Conservation (phyloP, 2,888 invertebrate genomes). For the Drosophila hawaiiensis region DNA sequence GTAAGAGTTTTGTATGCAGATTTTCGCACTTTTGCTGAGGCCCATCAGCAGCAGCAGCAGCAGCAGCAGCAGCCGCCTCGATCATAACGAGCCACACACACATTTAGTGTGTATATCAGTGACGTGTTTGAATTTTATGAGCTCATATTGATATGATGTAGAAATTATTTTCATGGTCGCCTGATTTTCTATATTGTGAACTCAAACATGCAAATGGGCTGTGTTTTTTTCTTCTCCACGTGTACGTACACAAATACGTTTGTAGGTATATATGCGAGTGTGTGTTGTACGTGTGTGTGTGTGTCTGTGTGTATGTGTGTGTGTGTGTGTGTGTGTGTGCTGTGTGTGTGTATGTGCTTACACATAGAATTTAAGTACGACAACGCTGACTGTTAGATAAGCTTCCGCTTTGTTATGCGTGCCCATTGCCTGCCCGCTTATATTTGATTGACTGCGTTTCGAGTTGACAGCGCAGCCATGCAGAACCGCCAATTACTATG, state of each 20-base stretch:
- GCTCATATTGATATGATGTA: slow-evolving; percentile 57
- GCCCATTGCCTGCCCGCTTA: slow-evolving; percentile 59
- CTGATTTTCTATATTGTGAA: slow-evolving; percentile 58
- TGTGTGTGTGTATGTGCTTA: neutral
- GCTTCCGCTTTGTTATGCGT: slow-evolving; percentile 72
- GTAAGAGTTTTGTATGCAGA: slow-evolving; percentile 71
- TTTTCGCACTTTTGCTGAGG: slow-evolving; percentile 35
- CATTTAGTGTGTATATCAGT: slow-evolving; percentile 20
- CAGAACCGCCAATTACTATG: slow-evolving; percentile 64
- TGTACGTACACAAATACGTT: neutral
- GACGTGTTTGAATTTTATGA: slow-evolving; percentile 78
- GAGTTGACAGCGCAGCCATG: slow-evolving; percentile 51
- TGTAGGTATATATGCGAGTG: neutral
- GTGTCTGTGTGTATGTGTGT: neutral
- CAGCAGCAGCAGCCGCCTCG: neutral
- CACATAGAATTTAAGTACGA: slow-evolving; percentile 41
- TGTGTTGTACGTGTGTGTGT: neutral
- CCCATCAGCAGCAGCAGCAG: slow-evolving; percentile 9
- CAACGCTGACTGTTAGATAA: slow-evolving; percentile 57
- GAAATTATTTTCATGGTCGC: slow-evolving; percentile 79
- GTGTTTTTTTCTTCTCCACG: neutral
- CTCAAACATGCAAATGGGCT: slow-evolving; percentile 59
- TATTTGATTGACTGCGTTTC: slow-evolving; percentile 75
- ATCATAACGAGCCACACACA: slow-evolving; percentile 36
- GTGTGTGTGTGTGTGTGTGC: neutral